phyloP scores from a whole-genome alignment of 2,888 invertebrate species.

The Dynastes hyllus region DNA sequence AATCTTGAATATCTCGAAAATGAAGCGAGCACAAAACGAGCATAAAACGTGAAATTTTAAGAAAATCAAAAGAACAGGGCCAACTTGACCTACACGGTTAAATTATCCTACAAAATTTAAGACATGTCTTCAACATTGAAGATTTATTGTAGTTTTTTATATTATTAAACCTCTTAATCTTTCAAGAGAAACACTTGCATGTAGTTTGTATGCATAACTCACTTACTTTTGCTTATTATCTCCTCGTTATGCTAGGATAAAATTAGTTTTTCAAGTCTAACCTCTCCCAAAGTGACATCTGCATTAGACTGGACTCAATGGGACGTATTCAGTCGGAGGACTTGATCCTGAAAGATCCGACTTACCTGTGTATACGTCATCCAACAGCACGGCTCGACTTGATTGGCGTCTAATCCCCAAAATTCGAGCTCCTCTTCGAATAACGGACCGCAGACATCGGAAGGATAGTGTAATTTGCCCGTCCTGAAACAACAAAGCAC shows the following conservation, averaged over 20 bases:
- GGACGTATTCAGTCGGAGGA: neutral
- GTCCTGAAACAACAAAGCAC: constrained; percentile 76
- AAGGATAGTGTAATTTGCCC: constrained; percentile 96
- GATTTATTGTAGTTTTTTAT: too few relatives aligned
- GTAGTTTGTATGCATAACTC: neutral
- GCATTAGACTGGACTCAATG: neutral
- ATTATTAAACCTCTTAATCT: too few relatives aligned
- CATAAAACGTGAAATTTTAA: too few relatives aligned
- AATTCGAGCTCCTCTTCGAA: constrained; percentile 98
- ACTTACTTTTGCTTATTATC: neutral
- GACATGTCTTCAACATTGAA: too few relatives aligned
- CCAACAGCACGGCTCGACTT: constrained; percentile 99
- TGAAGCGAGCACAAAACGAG: too few relatives aligned
- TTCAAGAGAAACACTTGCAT: neutral
- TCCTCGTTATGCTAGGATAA: too few relatives aligned
- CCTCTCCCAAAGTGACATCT: neutral
- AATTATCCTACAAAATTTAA: too few relatives aligned
- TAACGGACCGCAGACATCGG: constrained; percentile 97
- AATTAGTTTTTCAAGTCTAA: too few relatives aligned
- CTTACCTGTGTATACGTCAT: constrained; percentile 92
- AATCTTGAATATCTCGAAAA: too few relatives aligned
- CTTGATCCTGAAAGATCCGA: neutral
- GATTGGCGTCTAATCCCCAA: constrained; percentile 97
- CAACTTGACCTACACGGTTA: too few relatives aligned
- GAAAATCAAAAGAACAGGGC: too few relatives aligned